Evolutionary conservation across 2,113 vertebrate genomes (phyloP), one percentile per base, ranked within the genome.

Genomic region (Athene cunicularia): DNA sequence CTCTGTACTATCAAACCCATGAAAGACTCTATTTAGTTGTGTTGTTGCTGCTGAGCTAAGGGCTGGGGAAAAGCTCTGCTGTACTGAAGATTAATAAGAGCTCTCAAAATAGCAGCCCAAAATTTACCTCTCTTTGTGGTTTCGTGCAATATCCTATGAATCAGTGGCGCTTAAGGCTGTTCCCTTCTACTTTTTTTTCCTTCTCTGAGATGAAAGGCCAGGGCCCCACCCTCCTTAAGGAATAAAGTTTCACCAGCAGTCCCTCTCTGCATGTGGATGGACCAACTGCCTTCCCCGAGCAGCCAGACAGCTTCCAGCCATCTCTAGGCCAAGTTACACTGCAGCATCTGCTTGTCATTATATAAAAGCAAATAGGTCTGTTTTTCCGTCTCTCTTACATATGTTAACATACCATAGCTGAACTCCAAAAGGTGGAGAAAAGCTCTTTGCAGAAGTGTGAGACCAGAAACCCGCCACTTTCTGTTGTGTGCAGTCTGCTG

Each of bases 401-500:
- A 55, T 14, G 5, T 35, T 60, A 63, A 22, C 28, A 14, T 0
- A 23, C 41, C 33, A 9, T 72, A 84, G 63, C 86, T 91, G 93
- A 55, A 23, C 41, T 64, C 45, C 28, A 39, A 1, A 33, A 11
- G 0, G 1, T 49, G 68, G 18, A 59, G 76, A 26, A 58, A 37
- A 47, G 56, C 39, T 88, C 37, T 73, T 8, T n/a, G 52, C 39
- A 56, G 73, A 81, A 12, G 30, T 9, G 20, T 10, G 37, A 70
- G 81, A 74, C 17, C n/a, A 82, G 55, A 52, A n/a, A 37, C 17
- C 8, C 52, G 41, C n/a, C 15, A 2, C 55, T 47, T 56, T 17
- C 39, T 89, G 0, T 2, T 1, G 2, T 0, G 5, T 9, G 2
- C 8, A 45, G 47, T 8, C 13, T 1, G 10, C 33, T 45, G n/a